Evolutionary conservation across 1,140 invertebrate genomes (phyloP), one percentile per base, ranked within the genome.

Genomic region (Cherax destructor): DNA sequence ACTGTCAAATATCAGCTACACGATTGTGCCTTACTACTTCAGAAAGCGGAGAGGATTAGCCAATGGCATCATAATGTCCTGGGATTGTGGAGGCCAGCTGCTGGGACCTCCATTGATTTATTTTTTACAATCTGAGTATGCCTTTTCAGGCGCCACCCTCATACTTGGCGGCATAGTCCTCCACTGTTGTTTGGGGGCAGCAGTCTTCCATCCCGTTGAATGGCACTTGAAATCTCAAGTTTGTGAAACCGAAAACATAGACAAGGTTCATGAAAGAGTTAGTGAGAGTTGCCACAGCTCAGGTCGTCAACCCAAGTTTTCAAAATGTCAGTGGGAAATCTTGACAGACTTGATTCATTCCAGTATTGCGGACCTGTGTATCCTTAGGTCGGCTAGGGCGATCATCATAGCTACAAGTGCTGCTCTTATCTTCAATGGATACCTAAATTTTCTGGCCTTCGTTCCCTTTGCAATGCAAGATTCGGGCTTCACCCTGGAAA

Each of bases 1-100:
- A 74, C 61, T 79, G 3, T 50, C 76, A 7, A 65, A 74, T 13
- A 83, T 83, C 59, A 80, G 52, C 69, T 91, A 61, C 76, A 74
- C 86, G 47, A 86, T 91, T 9, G 72, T 91, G 50, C 83, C 89
- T 4, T 21, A 69, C 56, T 91, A 91, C 83, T 91, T 91, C 76
- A 24, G 80, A 21, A 74, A 61, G 41, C 74, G 89, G 13, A 72
- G 89, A 30, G 89, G 89, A 13, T 5, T 91, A 76, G 89, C 89
- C 89, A 91, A 78, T 47, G 89, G 83, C 18, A 41, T 91, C 56
- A 85, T 86, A 56, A 91, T 86, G 83, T 50, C 83, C 4, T 83
- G 89, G 21, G 74, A 79, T 76, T 86, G 83, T n/a, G 86, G 41
- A 6, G 83, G 89, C 10, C 89, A 91, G 77, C 61, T 91, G 10